Evolutionary conservation across 2,888 invertebrate species (phyloP).

Genomic region (Ellobium chinense): DNA sequence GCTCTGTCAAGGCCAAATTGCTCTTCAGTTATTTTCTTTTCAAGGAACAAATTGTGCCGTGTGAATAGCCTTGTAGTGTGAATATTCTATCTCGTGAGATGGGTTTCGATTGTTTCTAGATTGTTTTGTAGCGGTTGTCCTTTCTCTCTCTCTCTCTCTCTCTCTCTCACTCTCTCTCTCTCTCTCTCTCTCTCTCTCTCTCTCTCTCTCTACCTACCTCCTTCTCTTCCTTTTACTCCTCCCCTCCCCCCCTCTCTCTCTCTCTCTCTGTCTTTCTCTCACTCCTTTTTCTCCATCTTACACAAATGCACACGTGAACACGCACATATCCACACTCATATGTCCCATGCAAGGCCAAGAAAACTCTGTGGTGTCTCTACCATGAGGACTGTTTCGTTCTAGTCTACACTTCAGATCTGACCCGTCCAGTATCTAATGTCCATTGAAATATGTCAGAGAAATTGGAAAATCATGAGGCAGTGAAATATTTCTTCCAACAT

Average conservation of each 20-base stretch:
- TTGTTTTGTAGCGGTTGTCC: not conserved
- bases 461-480: no score
- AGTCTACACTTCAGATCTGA: no score
- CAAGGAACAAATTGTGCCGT: no score
- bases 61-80: no score
- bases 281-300: not conserved
- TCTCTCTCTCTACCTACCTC: not conserved
- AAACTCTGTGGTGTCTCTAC: no score
- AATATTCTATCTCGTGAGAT: not conserved
- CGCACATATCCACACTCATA: not conserved
- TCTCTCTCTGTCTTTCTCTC: not conserved
- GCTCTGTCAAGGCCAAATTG: no score
- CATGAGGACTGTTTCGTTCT: no score
- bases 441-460: no score
- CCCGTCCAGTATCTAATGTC: no score
- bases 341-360: no score
- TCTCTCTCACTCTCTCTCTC: not conserved
- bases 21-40: no score
- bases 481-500: no score
- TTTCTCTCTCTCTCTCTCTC: not conserved
- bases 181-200: slow-evolving; percentile 26
- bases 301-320: not conserved
- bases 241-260: not conserved
- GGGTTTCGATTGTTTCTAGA: not conserved
- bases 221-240: not conserved